Conservation (phyloP, 1,140 invertebrate genomes). For the Bradynema listronoti region DNA sequence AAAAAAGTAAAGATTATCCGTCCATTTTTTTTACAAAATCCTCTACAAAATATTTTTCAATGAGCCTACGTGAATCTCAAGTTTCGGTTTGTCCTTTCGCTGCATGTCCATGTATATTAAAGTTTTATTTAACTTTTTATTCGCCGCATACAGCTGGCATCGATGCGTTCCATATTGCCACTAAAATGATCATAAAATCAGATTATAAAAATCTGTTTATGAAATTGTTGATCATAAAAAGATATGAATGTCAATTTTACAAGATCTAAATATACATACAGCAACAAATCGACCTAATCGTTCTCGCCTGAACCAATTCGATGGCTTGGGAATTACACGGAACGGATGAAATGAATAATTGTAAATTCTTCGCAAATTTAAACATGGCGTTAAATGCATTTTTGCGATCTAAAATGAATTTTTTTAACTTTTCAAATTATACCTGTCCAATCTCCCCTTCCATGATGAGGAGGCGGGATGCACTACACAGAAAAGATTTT, state of each 20-base stretch:
- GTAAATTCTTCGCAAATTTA: conserved; percentile 40
- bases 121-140: conserved; percentile 40
- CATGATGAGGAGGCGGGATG: no score
- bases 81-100: conserved; percentile 37
- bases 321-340: conserved; percentile 46
- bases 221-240: no score
- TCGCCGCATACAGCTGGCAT: conserved; percentile 34
- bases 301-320: conserved; percentile 45
- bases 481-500: no score
- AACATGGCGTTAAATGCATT: conserved; percentile 38
- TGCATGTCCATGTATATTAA: conserved; percentile 51
- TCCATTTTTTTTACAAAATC: background rate
- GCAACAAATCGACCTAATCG: conserved; percentile 45
- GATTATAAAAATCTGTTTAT: no score
- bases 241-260: background rate
- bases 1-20: conserved; percentile 3
- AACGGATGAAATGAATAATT: conserved; percentile 46
- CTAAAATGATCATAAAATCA: no score
- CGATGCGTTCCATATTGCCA: conserved; percentile 50
- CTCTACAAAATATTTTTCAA: conserved; percentile 9
- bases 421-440: no score
- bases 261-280: conserved; percentile 23
- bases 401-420: no score
- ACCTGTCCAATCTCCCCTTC: no score
- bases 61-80: conserved; percentile 34